Percentiles rank a stretch among this genome's conserved stretches.
Conservation (phyloP, 2,113 vertebrate genomes). For the Pelusios castaneus region DNA sequence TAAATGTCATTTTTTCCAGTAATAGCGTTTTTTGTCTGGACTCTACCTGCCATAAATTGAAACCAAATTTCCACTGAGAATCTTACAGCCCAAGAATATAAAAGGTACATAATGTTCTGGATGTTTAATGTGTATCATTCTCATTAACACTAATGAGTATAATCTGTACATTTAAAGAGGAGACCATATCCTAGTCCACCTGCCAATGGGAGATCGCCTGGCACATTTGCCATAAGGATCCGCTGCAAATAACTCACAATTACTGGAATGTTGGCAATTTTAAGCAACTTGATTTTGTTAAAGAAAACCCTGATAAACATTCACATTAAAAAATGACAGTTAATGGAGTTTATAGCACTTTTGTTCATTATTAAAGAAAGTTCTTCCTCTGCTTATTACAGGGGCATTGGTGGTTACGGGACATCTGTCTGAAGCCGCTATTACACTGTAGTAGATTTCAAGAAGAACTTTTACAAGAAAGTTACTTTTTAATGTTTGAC, state of each 20-base stretch:
- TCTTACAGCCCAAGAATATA: constrained; percentile 66
- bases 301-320: constrained; percentile 57
- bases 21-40: constrained; percentile 71
- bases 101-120: constrained; percentile 71
- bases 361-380: constrained; percentile 65
- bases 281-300: constrained; percentile 45
- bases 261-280: constrained; percentile 65
- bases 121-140: constrained; percentile 70
- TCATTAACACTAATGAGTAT: constrained; percentile 69
- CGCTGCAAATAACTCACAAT: constrained; percentile 66
- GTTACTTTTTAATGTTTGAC: constrained; percentile 78
- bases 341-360: constrained; percentile 57
- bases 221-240: constrained; percentile 47
- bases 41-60: constrained; percentile 65
- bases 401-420: constrained; percentile 69
- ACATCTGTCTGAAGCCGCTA: constrained; percentile 72
- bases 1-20: constrained; percentile 60
- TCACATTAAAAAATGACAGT: constrained; percentile 65
- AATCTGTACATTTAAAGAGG: constrained; percentile 57
- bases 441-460: constrained; percentile 74
- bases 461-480: constrained; percentile 79
- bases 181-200: constrained; percentile 49
- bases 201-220: constrained; percentile 29
- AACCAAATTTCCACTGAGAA: constrained; percentile 70
- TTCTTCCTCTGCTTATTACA: constrained; percentile 74